phyloP scores from a whole-genome alignment of 2,888 invertebrate species.

The Mesorhabditis belari region DNA sequence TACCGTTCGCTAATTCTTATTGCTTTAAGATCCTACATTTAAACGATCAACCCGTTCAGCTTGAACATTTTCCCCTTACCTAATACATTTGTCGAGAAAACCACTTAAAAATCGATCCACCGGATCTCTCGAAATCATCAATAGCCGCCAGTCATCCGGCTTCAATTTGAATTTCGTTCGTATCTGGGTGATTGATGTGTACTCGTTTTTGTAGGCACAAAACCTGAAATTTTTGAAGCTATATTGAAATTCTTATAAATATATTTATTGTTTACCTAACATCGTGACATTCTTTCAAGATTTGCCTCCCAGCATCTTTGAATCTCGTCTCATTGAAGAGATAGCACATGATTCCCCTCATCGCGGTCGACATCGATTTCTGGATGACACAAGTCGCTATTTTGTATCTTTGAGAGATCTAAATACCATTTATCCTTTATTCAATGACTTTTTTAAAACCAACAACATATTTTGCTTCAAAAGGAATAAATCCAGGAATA shows the following conservation, averaged over 20 bases:
- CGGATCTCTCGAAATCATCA: slow-evolving; percentile 33
- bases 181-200: slow-evolving; percentile 5
- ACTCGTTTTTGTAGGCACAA: slow-evolving; percentile 27
- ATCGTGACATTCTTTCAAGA: too few species aligned
- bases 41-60: too few species aligned
- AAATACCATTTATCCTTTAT: too few species aligned
- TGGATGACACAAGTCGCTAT: slow-evolving; percentile 30
- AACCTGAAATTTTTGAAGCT: slow-evolving; percentile 15
- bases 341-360: slow-evolving; percentile 31
- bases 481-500: slow-evolving; percentile 4
- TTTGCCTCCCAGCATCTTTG: too few species aligned
- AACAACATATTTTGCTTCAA: slow-evolving; percentile 15
- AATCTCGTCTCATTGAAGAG: slow-evolving; percentile 21
- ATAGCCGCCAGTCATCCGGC: slow-evolving; percentile 13
- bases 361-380: slow-evolving; percentile 34
- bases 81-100: slow-evolving; percentile 36
- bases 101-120: slow-evolving; percentile 38
- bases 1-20: too few species aligned
- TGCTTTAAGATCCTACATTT: too few species aligned
- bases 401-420: slow-evolving; percentile 24
- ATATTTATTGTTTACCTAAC: too few species aligned
- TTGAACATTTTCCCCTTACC: slow-evolving; percentile 17
- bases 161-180: slow-evolving; percentile 8
- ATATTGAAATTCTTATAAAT: neutral
- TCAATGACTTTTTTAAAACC: too few species aligned